Base-by-base conservation (phyloP, 2,797 vertebrate genomes). In the Sphenopsis melanotis region DNA sequence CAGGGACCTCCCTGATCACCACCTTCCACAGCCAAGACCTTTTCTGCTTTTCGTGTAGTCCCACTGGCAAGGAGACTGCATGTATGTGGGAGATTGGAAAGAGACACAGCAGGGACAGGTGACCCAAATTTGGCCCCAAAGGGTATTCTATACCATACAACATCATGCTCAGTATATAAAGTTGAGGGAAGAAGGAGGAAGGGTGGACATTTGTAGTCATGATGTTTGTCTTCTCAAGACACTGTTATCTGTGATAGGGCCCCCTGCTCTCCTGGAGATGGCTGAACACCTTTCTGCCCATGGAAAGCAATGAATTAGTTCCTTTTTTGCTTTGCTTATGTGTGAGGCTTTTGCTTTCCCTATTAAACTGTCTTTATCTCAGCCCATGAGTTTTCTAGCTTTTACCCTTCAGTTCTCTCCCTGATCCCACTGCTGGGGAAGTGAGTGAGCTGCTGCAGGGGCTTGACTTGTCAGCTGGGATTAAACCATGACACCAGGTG, bases 21-120 rank as follows among this genome's bases (percentile, higher is more conserved):
- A 18, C 49, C 27, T 29, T 24, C 20, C 6, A 44, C 3, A 49
- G 12, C 11, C 32, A 42, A 52, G n/a, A 14, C 16, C 8, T 46
- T 80, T 72, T 26, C n/a, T 72, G 11, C 9, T 52, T 80, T 39
- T 52, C 2, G 1, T 39, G 5, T 56, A 26, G 44, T 23, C n/a
- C 57, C 20, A 11, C 24, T 34, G 29, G 13, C 1, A 3, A 44
- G 29, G 37, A 24, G 10, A 20, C 36, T n/a, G 16, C 0, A 0
- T 23, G 4, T 27, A 4, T n/a, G 11, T 44, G 59, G 16, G 32
- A 57, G 13, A 36, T 1, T 44, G 44, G 29, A 17, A n/a, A 32
- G 20, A 52, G 23, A 72, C 16, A 17, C 9, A 52, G 29, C 24
- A n/a, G 14, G 10, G 13, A 4, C 16, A 30, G n/a, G 16, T 44